Evolutionary conservation across 1,140 invertebrate species (phyloP).

Genomic region (Rhagoletis zephyria): DNA sequence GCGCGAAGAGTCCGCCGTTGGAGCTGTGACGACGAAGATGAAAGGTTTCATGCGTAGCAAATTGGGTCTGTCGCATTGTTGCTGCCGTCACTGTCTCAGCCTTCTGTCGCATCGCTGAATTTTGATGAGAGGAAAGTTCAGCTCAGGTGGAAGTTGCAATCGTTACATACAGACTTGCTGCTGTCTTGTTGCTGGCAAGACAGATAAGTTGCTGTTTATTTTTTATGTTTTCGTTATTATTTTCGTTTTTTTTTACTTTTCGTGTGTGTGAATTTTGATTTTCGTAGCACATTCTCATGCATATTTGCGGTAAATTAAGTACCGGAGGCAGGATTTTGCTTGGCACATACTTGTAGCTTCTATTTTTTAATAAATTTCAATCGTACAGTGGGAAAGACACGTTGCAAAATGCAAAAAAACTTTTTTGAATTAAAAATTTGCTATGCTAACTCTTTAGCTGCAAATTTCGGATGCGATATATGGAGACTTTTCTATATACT

Average conservation of each 20-base stretch:
- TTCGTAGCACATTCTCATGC: conserved; percentile 24
- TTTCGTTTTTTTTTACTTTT: not conserved
- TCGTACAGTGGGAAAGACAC: not conserved
- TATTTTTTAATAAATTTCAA: no score
- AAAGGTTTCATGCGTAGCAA: conserved; percentile 52
- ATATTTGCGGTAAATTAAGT: not conserved
- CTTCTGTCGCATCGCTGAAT: conserved; percentile 26
- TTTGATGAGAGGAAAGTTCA: conserved; percentile 54
- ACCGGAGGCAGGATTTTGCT: not conserved
- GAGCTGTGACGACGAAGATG: not conserved
- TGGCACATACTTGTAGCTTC: no score
- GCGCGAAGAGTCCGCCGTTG: not conserved
- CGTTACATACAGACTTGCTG: not conserved
- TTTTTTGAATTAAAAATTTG: no score
- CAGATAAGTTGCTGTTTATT: not conserved
- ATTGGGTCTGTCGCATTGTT: conserved; percentile 18
- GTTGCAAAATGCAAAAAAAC: no score
- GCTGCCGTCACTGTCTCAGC: not conserved
- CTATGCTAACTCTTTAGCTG: no score
- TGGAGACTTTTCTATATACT: not conserved
- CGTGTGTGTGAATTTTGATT: conserved; percentile 19
- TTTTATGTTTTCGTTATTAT: not conserved
- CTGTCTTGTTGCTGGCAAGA: not conserved
- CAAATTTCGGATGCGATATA: not conserved
- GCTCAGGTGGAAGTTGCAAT: not conserved